Base-by-base conservation (phyloP, 2,113 vertebrate genomes). In the Parotia lawesii region DNA sequence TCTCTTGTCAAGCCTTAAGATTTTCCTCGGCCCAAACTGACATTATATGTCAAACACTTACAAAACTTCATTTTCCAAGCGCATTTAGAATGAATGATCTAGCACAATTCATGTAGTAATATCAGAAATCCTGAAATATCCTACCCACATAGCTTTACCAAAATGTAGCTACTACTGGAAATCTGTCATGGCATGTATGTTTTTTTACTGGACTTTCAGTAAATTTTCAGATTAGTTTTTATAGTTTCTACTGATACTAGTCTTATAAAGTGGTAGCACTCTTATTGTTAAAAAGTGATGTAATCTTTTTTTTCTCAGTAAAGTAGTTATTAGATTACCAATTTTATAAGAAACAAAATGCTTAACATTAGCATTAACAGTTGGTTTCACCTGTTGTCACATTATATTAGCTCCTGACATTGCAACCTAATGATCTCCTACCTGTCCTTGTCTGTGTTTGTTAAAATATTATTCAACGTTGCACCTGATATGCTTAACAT, bases 21-120 rank as follows among this genome's bases (percentile, higher is more conserved):
- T 75, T 69, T 87, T 91, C 64, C 82, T 31, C 25, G 48, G 54
- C 71, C 96, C 92, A 76, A 92, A 91, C 35, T 85, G 75, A 91
- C 87, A 94, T 73, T 86, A 60, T 88, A 85, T 61, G 82, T 93
- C 84, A 95, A 95, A 95, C 40, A 87, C 90, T 91, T 90, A 70
- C 50, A 85, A 95, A 95, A 48, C 14, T 81, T 88, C 14, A 11
- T 91, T 91, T 75, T 89, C 72, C 69, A 75, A 89, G 57, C 64
- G 42, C 40, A 82, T 90, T 93, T 89, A 91, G 57, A 89, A 84
- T 82, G 87, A 96, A 94, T 64, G 78, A 47, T 76, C 44, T 19
- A 91, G 24, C 45, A 74, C 22, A 65, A 74, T 75, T 93, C 72
- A 76, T 54, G 50, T 38, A 76, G 29, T 69, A 93, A 70, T 25